Conservation (phyloP, 2,888 invertebrate genomes). For the Mystacides longicornis region DNA sequence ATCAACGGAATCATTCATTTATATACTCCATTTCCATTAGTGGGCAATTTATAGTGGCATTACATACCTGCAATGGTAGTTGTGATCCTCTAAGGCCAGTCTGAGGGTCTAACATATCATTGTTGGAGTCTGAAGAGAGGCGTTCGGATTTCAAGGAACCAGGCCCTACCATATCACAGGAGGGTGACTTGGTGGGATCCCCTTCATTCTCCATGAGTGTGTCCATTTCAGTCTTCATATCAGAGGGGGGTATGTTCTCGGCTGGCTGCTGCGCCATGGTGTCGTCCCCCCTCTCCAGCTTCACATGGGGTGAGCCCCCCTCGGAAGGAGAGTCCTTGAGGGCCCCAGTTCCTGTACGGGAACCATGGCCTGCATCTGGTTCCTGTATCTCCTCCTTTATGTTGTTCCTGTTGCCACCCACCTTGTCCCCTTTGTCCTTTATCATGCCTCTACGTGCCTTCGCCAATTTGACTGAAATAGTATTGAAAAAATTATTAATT, state of each 20-base stretch:
- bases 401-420: slow-evolving; percentile 24
- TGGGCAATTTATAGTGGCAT: background rate
- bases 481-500: too few species aligned
- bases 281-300: slow-evolving; percentile 38
- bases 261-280: slow-evolving; percentile 26
- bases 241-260: slow-evolving; percentile 17
- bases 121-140: slow-evolving; percentile 45
- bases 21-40: too few species aligned
- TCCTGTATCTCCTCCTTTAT: slow-evolving; percentile 25
- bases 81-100: slow-evolving; percentile 43
- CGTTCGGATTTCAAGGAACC: slow-evolving; percentile 47
- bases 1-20: too few species aligned
- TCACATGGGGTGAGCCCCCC: slow-evolving; percentile 32
- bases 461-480: slow-evolving; percentile 49
- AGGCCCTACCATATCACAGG: slow-evolving; percentile 45
- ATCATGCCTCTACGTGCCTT: slow-evolving; percentile 55
- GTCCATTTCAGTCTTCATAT: slow-evolving; percentile 48
- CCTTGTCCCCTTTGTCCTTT: slow-evolving; percentile 52
- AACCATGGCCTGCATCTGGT: slow-evolving; percentile 48
- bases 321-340: slow-evolving; percentile 36
- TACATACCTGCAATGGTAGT: slow-evolving; percentile 39
- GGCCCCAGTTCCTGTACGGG: slow-evolving; percentile 35
- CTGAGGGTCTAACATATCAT: slow-evolving; percentile 45
- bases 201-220: slow-evolving; percentile 49
- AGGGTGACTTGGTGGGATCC: slow-evolving; percentile 48